Conservation (phyloP, 92 coral and sea anemone genomes). For the Zoanthus solanderi region DNA sequence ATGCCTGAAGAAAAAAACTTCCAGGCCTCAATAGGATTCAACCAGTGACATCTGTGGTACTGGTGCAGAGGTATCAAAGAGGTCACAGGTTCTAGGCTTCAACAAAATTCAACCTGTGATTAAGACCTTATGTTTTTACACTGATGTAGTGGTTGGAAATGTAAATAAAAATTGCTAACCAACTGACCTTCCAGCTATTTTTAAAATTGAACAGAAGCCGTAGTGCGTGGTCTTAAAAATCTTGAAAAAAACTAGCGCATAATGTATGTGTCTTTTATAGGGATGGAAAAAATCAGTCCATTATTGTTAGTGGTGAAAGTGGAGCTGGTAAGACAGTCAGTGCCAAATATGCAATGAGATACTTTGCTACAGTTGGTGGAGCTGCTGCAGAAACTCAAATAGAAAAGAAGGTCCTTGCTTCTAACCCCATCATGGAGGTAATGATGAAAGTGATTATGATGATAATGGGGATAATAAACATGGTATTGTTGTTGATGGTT, state of each 20-base stretch:
- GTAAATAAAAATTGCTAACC: too few relatives aligned
- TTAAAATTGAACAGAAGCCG: neutral
- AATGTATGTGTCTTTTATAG: constrained; percentile 36
- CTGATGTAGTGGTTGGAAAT: too few relatives aligned
- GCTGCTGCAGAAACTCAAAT: constrained; percentile 97
- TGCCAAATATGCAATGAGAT: constrained; percentile 99
- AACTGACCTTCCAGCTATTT: too few relatives aligned
- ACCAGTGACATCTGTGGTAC: too few relatives aligned
- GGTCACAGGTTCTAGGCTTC: too few relatives aligned
- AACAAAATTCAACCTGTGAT: too few relatives aligned
- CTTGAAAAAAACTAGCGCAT: neutral
- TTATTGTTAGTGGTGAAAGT: constrained; percentile 99
- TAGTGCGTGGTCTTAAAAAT: neutral
- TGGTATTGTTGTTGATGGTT: neutral
- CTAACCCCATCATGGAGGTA: constrained; percentile 99
- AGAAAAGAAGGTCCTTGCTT: constrained; percentile 96
- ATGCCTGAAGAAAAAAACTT: too few relatives aligned
- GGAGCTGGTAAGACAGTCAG: constrained; percentile 99
- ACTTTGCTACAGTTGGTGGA: constrained; percentile 98
- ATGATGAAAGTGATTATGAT: neutral
- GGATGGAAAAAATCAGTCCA: constrained; percentile 92
- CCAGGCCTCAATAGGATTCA: too few relatives aligned
- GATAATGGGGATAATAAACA: neutral
- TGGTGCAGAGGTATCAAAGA: too few relatives aligned
- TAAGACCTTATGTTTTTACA: too few relatives aligned